Evolutionary conservation across 2,888 invertebrate genomes (phyloP).

Genomic region (Thera obeliscata): DNA sequence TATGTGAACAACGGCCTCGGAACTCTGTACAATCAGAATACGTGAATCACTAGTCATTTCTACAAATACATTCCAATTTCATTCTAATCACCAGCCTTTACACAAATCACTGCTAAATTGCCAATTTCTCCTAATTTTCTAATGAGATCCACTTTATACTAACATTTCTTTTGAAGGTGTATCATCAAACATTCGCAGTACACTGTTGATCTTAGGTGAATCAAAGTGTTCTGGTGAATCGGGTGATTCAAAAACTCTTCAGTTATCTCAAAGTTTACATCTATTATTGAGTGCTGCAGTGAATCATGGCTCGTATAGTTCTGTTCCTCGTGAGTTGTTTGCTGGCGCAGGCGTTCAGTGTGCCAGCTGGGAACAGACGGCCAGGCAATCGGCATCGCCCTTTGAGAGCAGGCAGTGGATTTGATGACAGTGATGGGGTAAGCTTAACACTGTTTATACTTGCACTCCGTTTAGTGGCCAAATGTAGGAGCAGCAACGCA

Average conservation of each 20-base stretch:
- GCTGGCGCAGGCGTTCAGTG: constrained; percentile 58
- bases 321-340: constrained; percentile 57
- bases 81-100: constrained; percentile 18
- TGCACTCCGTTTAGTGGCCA: background rate
- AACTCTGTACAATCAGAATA: background rate
- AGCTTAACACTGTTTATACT: constrained; percentile 31
- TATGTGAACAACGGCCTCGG: background rate
- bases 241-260: background rate
- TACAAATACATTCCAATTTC: constrained; percentile 7
- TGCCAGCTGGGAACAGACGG: constrained; percentile 48
- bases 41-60: background rate
- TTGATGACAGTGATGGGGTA: constrained; percentile 44
- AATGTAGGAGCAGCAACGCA: too few relatives aligned
- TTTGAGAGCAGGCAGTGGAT: constrained; percentile 14
- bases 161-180: constrained; percentile 1
- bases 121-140: constrained; percentile 30
- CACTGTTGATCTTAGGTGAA: background rate
- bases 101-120: constrained; percentile 8
- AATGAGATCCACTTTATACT: constrained; percentile 29
- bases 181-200: background rate
- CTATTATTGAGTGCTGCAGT: constrained; percentile 41
- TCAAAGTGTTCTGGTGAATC: background rate
- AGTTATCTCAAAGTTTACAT: background rate
- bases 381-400: constrained; percentile 39
- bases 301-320: constrained; percentile 57